Evolutionary conservation across 23 tunicate genomes (phyloP).

Genomic region (Ascidia mentula): DNA sequence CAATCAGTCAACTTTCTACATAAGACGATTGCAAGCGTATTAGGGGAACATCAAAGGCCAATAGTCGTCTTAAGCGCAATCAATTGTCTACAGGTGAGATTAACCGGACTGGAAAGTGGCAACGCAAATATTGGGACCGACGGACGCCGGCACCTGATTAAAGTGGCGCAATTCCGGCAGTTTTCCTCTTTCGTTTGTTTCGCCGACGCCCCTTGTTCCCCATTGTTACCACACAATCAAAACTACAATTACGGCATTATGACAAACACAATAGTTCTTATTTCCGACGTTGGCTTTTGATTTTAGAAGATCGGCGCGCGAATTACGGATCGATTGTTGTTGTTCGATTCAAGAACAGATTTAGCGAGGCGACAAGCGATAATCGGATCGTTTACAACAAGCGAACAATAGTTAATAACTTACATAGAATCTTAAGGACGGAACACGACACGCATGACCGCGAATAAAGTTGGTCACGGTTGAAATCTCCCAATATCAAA

Average conservation of each 20-base stretch:
- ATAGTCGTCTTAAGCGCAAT: background rate
- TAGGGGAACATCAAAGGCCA: background rate
- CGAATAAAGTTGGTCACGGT: too few relatives aligned
- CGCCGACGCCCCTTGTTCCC: background rate
- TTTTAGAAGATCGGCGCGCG: too few relatives aligned
- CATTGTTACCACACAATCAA: background rate
- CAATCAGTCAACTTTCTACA: too few relatives aligned
- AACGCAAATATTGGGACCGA: background rate
- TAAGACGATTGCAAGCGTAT: too few relatives aligned
- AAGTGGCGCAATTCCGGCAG: background rate
- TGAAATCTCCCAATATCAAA: too few relatives aligned
- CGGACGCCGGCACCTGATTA: conserved; percentile 1
- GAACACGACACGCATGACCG: too few relatives aligned
- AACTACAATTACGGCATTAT: background rate
- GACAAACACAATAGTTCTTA: background rate
- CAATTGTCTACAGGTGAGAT: background rate
- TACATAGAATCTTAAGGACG: too few relatives aligned
- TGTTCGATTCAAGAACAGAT: too few relatives aligned
- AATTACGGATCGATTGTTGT: too few relatives aligned
- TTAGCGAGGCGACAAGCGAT: too few relatives aligned
- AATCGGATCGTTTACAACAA: too few relatives aligned
- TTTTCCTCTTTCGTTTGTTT: background rate
- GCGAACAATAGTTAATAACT: too few relatives aligned
- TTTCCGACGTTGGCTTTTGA: background rate
- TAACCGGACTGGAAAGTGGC: background rate